Evolutionary conservation across 2,113 vertebrate genomes (phyloP).

Genomic region (Xenotilapia caudafasciata): DNA sequence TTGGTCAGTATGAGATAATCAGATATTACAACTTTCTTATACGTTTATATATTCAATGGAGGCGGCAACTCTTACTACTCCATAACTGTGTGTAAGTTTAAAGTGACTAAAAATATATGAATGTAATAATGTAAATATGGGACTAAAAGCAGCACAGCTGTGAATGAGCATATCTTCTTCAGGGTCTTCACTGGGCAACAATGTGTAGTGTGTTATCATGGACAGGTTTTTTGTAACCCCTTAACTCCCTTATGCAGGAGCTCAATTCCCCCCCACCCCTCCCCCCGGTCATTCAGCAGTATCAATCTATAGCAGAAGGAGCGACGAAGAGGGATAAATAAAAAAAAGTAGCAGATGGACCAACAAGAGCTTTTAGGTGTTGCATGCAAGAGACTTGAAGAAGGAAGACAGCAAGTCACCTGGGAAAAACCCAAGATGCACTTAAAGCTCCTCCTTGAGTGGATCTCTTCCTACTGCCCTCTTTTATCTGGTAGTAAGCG

Average conservation of each 20-base stretch:
- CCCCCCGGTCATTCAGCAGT: neutral
- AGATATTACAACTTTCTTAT: neutral
- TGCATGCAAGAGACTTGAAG: neutral
- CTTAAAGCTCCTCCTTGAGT: conserved; percentile 25
- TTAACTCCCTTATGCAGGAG: neutral
- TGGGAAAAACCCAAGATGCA: conserved; percentile 28
- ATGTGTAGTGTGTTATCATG: neutral
- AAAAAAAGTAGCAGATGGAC: conserved; percentile 3
- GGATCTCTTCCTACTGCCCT: neutral
- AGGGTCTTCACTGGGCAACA: conserved; percentile 46
- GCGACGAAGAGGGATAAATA: neutral
- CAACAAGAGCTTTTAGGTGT: conserved; percentile 17
- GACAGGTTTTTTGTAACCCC: conserved; percentile 7
- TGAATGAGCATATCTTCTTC: conserved; percentile 33
- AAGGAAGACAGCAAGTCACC: neutral
- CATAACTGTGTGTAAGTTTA: neutral
- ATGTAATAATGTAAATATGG: conserved; percentile 56
- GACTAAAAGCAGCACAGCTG: conserved; percentile 1
- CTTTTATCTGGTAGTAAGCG: neutral
- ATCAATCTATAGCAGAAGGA: conserved; percentile 4
- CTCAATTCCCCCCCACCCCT: accelerated
- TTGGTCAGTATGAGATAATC: conserved; percentile 11
- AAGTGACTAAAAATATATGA: conserved; percentile 27
- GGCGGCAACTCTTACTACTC: neutral
- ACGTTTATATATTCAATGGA: neutral